Evolutionary conservation across 2,888 invertebrate genomes (phyloP), one percentile per base, ranked within the genome.

Genomic region (Heliconius hortense): DNA sequence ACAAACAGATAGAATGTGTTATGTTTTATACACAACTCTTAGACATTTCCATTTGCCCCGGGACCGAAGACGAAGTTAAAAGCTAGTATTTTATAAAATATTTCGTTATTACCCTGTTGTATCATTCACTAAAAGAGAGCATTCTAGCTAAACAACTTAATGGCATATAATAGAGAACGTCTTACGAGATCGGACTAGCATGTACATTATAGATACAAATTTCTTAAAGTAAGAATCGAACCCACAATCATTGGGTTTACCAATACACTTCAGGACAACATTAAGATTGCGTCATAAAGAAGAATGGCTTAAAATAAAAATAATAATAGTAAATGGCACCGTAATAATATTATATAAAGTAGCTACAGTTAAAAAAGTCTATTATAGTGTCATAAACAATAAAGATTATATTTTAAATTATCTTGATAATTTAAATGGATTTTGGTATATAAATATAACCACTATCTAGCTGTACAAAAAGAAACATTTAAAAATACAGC

Each of bases 351-450:
- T 66, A 66, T 66, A 43, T 24, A 66, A 66, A 66, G 24, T 39
- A 66, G 24, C 39, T 39, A 43, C 18, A 39, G 39, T 18, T 24
- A 24, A 66, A 66, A 66, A 66, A 24, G 15, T 39, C n/a, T 7
- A 66, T 66, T 66, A 66, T 66, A 39, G 66, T 66, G 8, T 24
- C 15, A 66, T 66, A 39, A 39, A 39, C 64, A 66, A 24, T 66
- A 66, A 64, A 39, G 15, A 66, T 63, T 31, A 31, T 66, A 66
- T 13, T 10, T 66, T 21, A n/a, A 66, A 24, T 66, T 24, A 66
- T 39, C 24, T 66, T 24, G 39, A 39, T n/a, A 13, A 21, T 35
- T 31, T 66, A 66, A 66, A 24, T 24, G 15, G 11, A 24, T n/a
- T 66, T 66, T 66, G 13, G 15, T 13, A 66, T 24, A 21, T 35